These are phyloP conservation scores for Drosophila melanica DNA, from an alignment of 1,140 invertebrate species.

Conservation along the genomic window DNA sequence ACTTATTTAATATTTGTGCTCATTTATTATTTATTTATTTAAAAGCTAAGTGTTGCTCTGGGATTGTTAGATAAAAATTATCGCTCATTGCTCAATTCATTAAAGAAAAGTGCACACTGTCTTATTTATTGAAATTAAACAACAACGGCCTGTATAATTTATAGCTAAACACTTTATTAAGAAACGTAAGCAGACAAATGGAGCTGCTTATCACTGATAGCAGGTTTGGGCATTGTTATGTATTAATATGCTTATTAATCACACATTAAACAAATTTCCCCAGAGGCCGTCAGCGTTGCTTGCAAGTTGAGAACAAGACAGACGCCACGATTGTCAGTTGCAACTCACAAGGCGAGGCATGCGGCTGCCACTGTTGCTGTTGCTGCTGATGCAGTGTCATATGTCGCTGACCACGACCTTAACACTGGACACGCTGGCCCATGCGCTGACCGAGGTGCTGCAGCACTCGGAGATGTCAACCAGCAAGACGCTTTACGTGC, in stretches of 20 bases:
- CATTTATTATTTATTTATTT: no score
- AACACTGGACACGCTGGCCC: slow-evolving; percentile 7
- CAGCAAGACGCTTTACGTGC: slow-evolving; percentile 46
- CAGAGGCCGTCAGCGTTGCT: background rate
- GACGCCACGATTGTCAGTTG: slow-evolving; percentile 19
- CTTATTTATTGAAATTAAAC: no score
- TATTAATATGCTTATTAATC: slow-evolving; percentile 12
- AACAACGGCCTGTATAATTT: no score
- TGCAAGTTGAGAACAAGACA: background rate
- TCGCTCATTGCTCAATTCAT: no score
- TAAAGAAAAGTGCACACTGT: no score
- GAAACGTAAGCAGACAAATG: background rate
- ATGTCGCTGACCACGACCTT: slow-evolving; percentile 2
- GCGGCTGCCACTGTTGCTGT: slow-evolving; percentile 2
- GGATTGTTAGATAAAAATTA: no score
- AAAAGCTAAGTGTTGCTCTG: no score
- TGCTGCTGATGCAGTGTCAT: slow-evolving; percentile 12
- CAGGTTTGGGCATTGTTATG: background rate
- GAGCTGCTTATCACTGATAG: background rate
- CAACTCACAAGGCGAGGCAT: slow-evolving; percentile 7
- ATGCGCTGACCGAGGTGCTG: slow-evolving; percentile 48
- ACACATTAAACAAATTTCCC: slow-evolving; percentile 36
- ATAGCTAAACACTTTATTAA: background rate
- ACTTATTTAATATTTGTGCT: no score
- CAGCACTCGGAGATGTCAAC: slow-evolving; percentile 52